phyloP scores from a whole-genome alignment of 2,797 vertebrate genomes.

The Phylloscopus collybita region DNA sequence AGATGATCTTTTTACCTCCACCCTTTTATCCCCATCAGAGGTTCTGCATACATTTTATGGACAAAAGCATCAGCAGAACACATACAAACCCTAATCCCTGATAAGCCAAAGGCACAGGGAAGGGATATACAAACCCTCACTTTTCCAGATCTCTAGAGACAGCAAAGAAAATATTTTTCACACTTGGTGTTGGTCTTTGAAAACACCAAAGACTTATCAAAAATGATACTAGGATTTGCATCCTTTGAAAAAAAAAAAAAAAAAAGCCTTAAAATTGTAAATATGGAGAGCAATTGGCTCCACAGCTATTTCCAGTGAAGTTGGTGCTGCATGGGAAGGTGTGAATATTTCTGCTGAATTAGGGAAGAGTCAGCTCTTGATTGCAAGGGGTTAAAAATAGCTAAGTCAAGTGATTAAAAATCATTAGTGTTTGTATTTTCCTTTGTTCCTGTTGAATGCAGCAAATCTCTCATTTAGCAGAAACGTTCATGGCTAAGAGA shows the following conservation, averaged over 20 bases:
- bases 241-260: not conserved
- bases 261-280: not conserved
- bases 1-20: not conserved
- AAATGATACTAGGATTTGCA: not conserved
- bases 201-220: not conserved
- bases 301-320: not conserved
- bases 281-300: not conserved
- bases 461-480: constrained; percentile 6
- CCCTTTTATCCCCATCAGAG: not conserved
- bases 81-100: not conserved
- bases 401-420: not conserved
- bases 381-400: constrained; percentile 43
- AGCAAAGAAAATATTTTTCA: not conserved
- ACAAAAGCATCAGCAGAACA: not conserved
- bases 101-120: not conserved
- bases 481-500: not conserved
- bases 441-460: constrained; percentile 29
- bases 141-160: not conserved
- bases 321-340: not conserved
- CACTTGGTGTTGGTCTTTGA: not conserved
- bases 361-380: not conserved
- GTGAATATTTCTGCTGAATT: not conserved
- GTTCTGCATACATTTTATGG: not conserved
- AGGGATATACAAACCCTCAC: not conserved
- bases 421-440: not conserved